Evolutionary conservation across 2,113 vertebrate species (phyloP), one percentile per base, ranked within the genome.

Genomic region (Ctenodactylus gundi): DNA sequence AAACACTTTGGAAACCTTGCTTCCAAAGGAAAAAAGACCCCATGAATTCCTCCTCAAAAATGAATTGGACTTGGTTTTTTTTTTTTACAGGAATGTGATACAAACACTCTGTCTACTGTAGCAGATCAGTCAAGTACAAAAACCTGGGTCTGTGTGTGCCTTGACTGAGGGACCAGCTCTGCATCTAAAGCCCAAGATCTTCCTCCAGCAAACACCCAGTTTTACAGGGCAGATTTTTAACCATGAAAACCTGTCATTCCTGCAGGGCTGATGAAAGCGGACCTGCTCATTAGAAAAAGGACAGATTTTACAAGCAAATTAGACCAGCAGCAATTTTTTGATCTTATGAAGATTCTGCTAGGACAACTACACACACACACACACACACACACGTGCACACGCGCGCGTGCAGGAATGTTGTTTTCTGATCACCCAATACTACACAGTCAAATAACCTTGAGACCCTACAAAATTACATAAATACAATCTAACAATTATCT

Each of bases 381-480:
- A 11, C 46, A 70, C 20, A 64, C 29, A 51, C 20, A 49, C 23
- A 62, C 25, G 51, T 21, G 88, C 39, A 67, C 51, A 64, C 9
- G n/a, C n/a, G n/a, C n/a, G n/a, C n/a, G n/a, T n/a, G n/a, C 23
- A 57, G 85, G 90, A 87, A 80, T 20, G 49, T 36, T 72, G 77
- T 93, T 94, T 95, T 84, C 81, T 92, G n/a, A n/a, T 76, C 18
- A 31, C 73, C 36, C 58, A 70, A 67, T 49, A 57, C 53, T 73
- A 84, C 39, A 34, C 14, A 46, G 44, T n/a, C 58, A 49, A 60
- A 55, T 87, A 87, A 87, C 27, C 62, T 85, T 84, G n/a, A 88
- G 65, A 94, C 51, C 17, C 9, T 73, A 25, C 31, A 53, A 70
- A 27, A 64, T 62, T 18, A 60, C 21, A 89, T 72, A 53, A 80